phyloP scores from a whole-genome alignment of 2,888 invertebrate genomes.

The Nasonovia ribisnigri region DNA sequence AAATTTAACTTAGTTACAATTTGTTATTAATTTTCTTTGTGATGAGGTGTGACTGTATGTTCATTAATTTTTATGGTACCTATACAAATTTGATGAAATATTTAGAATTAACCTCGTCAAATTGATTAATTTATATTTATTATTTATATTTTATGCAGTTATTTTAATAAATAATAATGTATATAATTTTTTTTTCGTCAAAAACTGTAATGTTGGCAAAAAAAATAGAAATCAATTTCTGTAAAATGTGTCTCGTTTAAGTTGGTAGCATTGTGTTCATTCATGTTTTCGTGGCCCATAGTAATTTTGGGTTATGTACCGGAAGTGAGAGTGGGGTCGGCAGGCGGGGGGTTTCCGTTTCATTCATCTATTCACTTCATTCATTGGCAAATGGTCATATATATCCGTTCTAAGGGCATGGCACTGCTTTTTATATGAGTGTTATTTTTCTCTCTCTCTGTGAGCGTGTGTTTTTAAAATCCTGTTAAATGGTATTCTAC shows the following conservation, averaged over 20 bases:
- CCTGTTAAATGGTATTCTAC: constrained; percentile 49
- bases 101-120: not conserved
- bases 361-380: constrained; percentile 65
- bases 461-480: constrained; percentile 62
- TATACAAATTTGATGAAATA: not conserved
- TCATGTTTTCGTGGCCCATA: constrained; percentile 65
- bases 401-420: constrained; percentile 65
- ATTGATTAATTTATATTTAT: not conserved
- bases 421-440: constrained; percentile 62
- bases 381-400: constrained; percentile 65
- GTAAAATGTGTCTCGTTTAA: constrained; percentile 56
- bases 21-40: not conserved
- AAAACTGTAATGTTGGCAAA: constrained; percentile 63
- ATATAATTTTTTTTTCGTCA: constrained; percentile 14
- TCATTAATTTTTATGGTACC: not conserved
- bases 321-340: constrained; percentile 65
- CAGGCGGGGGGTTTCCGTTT: constrained; percentile 65
- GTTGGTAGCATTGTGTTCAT: constrained; percentile 63
- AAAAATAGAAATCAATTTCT: constrained; percentile 57
- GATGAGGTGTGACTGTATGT: not conserved
- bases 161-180: not conserved
- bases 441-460: constrained; percentile 57
- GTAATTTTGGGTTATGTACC: constrained; percentile 65
- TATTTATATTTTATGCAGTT: not conserved
- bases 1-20: not conserved